Evolutionary conservation across 2,888 invertebrate species (phyloP), one percentile per base, ranked within the genome.

Genomic region (Hemistola chrysoprasaria): DNA sequence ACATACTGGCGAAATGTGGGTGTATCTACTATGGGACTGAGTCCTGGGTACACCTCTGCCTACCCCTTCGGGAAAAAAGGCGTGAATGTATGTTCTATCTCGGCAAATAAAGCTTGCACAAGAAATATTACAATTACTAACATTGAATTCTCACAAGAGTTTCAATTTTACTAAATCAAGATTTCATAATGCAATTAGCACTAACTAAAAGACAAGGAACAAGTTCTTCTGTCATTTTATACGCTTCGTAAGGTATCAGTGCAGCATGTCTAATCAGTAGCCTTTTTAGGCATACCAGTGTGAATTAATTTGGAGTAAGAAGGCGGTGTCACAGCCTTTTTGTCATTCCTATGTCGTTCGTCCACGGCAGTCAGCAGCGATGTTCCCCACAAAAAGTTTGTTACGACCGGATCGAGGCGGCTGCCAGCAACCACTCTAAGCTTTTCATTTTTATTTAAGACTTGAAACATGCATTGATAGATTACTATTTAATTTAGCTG

Each of bases 241-340:
- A 11, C 9, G 8, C 36, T 45, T 9, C 29, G 42, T 22, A 31
- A 31, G 22, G 23, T 38, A 43, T 32, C 39, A 36, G 34, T 40
- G 40, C 45, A 45, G 45, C 45, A 40, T 37, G 40, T 40, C 45
- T 44, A 48, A 42, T 40, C 43, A 28, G 40, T 21, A 23, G 27
- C 37, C 35, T 33, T 43, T 38, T 45, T 39, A 44, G 32, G 29
- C 35, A 31, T 31, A 33, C 40, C 45, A 50, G 51, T 53, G 60
- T 59, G 56, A 60, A 67, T 65, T 62, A 60, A 62, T 62, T 59
- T 52, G 32, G 44, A 50, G 31, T 46, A 47, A 40, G 48, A 25
- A 30, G 37, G 27, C 16, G 31, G 43, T 26, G 32, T 45, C 32
- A 33, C 36, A 20, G 37, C 31, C 40, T 38, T 48, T 38, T 48